Evolutionary conservation across 1,140 invertebrate genomes (phyloP).

Genomic region (Amyelois transitella): DNA sequence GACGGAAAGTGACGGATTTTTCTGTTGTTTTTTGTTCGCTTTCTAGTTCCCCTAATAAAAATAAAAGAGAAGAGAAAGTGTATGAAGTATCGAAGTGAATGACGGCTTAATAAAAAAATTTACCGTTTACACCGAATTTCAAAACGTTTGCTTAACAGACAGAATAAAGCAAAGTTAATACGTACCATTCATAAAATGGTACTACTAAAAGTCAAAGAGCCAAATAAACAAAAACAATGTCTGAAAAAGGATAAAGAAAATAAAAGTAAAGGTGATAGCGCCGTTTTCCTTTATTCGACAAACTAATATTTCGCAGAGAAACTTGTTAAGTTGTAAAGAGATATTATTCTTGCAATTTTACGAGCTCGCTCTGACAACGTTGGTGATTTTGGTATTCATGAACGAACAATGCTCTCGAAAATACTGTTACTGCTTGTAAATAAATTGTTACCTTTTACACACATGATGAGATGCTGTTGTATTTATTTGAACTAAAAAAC

Average conservation of each 20-base stretch:
- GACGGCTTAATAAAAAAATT: too few relatives aligned
- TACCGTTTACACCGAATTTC: too few relatives aligned
- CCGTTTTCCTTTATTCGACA: too few relatives aligned
- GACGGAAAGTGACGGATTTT: too few relatives aligned
- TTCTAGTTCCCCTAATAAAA: too few relatives aligned
- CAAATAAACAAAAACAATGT: background rate
- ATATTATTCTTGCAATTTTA: background rate
- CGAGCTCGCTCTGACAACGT: background rate
- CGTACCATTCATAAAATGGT: constrained; percentile 3
- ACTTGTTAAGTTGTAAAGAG: background rate
- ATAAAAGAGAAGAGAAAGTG: too few relatives aligned
- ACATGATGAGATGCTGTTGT: too few relatives aligned
- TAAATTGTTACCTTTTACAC: background rate
- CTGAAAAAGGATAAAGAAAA: background rate
- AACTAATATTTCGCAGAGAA: background rate
- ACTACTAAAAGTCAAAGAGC: background rate
- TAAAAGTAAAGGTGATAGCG: too few relatives aligned
- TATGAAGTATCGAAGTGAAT: too few relatives aligned
- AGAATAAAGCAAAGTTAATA: background rate
- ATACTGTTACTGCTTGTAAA: background rate
- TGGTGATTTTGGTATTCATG: background rate
- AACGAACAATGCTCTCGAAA: background rate
- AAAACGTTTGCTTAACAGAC: background rate
- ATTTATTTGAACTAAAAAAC: too few relatives aligned
- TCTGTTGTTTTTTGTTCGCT: too few relatives aligned